phyloP scores from a whole-genome alignment of 2,113 vertebrate species.

The Esox niger region DNA sequence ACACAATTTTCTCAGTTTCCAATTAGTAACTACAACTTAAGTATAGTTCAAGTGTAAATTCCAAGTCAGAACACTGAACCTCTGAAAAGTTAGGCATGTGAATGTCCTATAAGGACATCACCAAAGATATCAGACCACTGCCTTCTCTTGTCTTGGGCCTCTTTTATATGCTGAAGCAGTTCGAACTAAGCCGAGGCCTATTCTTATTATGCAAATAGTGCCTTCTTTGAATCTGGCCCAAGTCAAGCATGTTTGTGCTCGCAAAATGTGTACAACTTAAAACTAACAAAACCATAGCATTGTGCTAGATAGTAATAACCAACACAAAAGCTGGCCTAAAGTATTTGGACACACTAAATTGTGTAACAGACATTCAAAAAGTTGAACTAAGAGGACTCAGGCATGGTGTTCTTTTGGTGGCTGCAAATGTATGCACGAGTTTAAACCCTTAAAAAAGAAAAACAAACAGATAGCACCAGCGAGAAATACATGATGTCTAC shows the following conservation, averaged over 20 bases:
- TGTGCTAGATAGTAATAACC: background rate
- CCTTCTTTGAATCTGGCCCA: background rate
- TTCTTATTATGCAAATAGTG: constrained; percentile 3
- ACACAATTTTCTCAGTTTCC: too few species aligned
- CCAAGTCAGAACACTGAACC: background rate
- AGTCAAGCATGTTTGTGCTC: background rate
- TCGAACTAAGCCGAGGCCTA: background rate
- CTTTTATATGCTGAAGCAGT: constrained; percentile 1
- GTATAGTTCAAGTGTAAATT: too few species aligned
- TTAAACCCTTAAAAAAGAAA: too few species aligned
- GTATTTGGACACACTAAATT: too few species aligned
- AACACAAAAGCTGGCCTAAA: background rate
- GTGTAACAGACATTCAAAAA: too few species aligned
- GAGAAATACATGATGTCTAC: background rate
- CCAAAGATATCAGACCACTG: background rate
- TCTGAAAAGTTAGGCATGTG: background rate
- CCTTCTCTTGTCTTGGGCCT: background rate
- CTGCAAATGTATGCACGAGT: too few species aligned
- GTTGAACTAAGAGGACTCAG: too few species aligned
- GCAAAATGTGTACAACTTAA: background rate
- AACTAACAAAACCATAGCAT: background rate
- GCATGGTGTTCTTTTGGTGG: background rate
- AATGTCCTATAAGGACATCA: background rate
- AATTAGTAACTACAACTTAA: too few species aligned
- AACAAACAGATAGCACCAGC: background rate